Evolutionary conservation across 2,888 invertebrate species (phyloP).

Genomic region (Sturmia bella): DNA sequence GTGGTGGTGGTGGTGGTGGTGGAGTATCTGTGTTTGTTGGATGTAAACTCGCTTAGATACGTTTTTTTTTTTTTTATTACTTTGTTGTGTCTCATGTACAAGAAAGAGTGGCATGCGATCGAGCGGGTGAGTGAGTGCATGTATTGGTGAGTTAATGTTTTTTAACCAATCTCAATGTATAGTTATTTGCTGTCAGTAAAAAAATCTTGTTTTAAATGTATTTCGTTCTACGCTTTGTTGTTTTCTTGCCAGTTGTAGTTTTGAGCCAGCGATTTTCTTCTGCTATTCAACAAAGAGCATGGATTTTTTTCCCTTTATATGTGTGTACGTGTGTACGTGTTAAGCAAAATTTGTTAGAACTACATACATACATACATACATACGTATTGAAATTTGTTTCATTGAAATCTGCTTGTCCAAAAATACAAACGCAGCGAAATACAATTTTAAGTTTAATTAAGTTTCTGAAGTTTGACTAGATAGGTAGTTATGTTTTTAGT

Average conservation of each 20-base stretch:
- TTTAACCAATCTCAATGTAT: slow-evolving; percentile 35
- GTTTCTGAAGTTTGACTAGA: neutral
- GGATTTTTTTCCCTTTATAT: too few relatives aligned
- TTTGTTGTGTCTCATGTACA: slow-evolving; percentile 4
- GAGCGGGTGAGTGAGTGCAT: slow-evolving; percentile 23
- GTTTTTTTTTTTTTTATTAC: slow-evolving; percentile 14
- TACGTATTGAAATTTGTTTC: neutral
- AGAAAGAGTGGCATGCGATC: neutral
- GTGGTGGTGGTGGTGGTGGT: slow-evolving; percentile 71
- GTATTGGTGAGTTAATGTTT: slow-evolving; percentile 15
- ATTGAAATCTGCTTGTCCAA: neutral
- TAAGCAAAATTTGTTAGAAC: slow-evolving; percentile 25
- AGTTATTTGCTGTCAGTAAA: slow-evolving; percentile 40
- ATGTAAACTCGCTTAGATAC: slow-evolving; percentile 61
- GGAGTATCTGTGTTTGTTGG: slow-evolving; percentile 44
- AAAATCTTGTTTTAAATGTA: slow-evolving; percentile 34
- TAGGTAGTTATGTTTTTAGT: neutral
- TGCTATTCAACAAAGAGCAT: neutral
- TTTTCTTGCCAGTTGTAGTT: slow-evolving; percentile 1
- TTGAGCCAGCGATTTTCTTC: slow-evolving; percentile 9
- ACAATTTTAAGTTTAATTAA: slow-evolving; percentile 6
- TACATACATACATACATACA: neutral
- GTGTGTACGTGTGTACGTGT: neutral
- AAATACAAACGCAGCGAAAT: neutral
- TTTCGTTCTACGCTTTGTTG: slow-evolving; percentile 29